phyloP scores from a whole-genome alignment of 2,888 invertebrate genomes.

The Polymixis lichenea region DNA sequence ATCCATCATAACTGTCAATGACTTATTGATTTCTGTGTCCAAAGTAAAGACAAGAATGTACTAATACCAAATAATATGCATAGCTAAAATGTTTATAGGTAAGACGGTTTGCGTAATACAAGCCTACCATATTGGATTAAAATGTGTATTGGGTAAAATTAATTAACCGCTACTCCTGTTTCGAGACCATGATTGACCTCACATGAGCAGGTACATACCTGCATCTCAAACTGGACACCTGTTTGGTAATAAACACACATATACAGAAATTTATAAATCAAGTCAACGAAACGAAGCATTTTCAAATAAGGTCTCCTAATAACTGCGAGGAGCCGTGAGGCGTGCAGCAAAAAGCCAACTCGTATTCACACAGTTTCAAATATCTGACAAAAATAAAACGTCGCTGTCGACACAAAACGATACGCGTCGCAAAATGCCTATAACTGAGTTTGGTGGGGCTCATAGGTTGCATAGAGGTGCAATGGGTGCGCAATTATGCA shows the following conservation, averaged over 20 bases:
- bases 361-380: constrained; percentile 49
- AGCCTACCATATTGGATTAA: background rate
- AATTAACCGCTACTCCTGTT: background rate
- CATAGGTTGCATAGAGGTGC: constrained; percentile 77
- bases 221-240: background rate
- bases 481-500: constrained; percentile 79
- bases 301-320: constrained; percentile 26
- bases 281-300: background rate
- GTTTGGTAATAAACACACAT: background rate
- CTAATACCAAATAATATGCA: too few species aligned
- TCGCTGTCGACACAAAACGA: constrained; percentile 64
- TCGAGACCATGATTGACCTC: background rate
- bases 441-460: constrained; percentile 76
- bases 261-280: background rate
- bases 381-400: constrained; percentile 60
- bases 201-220: too few species aligned
- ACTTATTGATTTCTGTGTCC: background rate
- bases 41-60: background rate
- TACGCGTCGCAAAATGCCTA: constrained; percentile 75
- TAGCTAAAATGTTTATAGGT: background rate
- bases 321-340: constrained; percentile 6
- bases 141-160: background rate
- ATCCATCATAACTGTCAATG: background rate
- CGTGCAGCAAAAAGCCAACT: constrained; percentile 48
- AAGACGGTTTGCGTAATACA: background rate